Evolutionary conservation across 2,797 vertebrate species (phyloP), one percentile per base, ranked within the genome.

Genomic region (Paedocypris micromegethes): DNA sequence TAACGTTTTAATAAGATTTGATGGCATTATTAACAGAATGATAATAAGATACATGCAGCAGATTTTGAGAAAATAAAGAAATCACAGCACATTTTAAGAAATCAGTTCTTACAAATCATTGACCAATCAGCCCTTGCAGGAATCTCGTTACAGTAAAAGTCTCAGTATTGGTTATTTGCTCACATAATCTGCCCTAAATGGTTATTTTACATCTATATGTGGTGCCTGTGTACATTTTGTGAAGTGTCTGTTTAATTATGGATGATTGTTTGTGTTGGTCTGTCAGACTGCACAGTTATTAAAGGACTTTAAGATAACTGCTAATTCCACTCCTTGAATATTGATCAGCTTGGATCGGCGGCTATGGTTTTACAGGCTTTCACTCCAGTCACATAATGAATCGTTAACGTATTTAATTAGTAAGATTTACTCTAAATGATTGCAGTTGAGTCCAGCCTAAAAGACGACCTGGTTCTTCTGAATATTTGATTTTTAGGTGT

Each of bases 361-460:
- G 53, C 72, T 81, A 79, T 84, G 85, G 83, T 85, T 88, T 88
- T 87, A 89, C 86, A 72, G 79, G 79, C 77, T 78, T 77, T 75
- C 72, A 74, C 81, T 62, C 60, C 77, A 74, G 73, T 77, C 87
- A 76, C 86, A 88, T 88, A 87, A 89, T 89, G 88, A 84, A 90
- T 89, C 84, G 72, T 78, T 79, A 79, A 81, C 77, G 77, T 86
- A 86, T 88, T 90, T 89, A 88, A 90, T 90, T 88, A 89, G 86
- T 81, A 75, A 83, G 85, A 83, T 88, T 87, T 86, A 76, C 85
- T 84, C 77, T 68, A 75, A 84, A 85, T 80, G 72, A 77, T 76
- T 84, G 80, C 84, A 83, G 87, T 86, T 80, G 81, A 86, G 81
- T 84, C 76, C 50, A 77, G 72, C 70, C 52, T 58, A 72, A 59